A percentile compares a stretch with the other conserved stretches of the same genome.
phyloP scores from a whole-genome alignment of 2,888 invertebrate genomes.

The Drosophila melanosoma region DNA sequence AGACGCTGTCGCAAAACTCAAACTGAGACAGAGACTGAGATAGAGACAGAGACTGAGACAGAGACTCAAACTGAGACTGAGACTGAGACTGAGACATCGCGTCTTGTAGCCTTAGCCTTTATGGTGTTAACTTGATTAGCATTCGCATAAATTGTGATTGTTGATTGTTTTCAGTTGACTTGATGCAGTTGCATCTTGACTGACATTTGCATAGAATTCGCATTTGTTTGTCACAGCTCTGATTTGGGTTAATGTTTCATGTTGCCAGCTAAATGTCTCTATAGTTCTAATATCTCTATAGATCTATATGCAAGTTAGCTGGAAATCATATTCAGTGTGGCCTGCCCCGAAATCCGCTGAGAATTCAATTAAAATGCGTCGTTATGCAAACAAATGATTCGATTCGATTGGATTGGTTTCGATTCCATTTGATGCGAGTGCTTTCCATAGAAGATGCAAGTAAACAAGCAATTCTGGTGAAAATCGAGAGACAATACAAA shows the following conservation, averaged over 20 bases:
- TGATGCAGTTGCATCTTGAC: conserved; percentile 67
- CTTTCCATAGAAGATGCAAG: conserved; percentile 40
- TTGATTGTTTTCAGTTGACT: conserved; percentile 33
- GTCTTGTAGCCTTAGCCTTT: conserved; percentile 26
- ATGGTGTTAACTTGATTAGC: conserved; percentile 80
- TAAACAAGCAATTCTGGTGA: conserved; percentile 53
- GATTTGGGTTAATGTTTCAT: conserved; percentile 54
- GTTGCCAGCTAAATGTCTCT: conserved; percentile 7
- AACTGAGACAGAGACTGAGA: conserved; percentile 34
- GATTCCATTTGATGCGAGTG: conserved; percentile 21
- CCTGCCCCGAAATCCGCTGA: conserved; percentile 56
- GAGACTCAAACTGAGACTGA: too few species aligned
- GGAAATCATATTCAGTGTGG: conserved; percentile 40
- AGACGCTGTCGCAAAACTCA: conserved; percentile 63
- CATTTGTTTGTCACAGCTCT: conserved; percentile 63
- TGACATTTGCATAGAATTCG: conserved; percentile 82
- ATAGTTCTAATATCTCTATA: neutral
- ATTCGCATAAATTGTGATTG: conserved; percentile 75
- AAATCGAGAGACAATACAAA: conserved; percentile 74
- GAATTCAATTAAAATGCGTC: conserved; percentile 72
- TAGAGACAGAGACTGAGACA: conserved; percentile 28
- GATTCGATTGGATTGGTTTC: conserved; percentile 27
- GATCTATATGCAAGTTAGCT: conserved; percentile 18
- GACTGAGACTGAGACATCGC: conserved; percentile 52
- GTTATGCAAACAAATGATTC: conserved; percentile 68